Evolutionary conservation across 2,113 vertebrate genomes (phyloP).

Genomic region (Grammomys dolichurus): DNA sequence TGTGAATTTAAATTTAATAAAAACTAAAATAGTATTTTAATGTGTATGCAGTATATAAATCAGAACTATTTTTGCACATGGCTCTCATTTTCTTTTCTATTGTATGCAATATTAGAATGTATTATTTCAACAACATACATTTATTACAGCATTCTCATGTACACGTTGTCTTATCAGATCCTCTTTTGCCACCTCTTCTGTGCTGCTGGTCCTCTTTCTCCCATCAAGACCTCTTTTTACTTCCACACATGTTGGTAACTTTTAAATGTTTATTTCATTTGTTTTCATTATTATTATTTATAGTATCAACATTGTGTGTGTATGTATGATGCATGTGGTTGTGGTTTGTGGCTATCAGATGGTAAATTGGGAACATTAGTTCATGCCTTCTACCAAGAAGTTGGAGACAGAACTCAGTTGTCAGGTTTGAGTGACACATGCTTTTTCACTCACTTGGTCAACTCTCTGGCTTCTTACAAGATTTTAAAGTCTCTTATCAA

Average conservation of each 20-base stretch:
- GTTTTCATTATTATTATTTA: background rate
- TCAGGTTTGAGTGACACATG: background rate
- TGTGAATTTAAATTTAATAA: background rate
- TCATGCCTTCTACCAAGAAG: background rate
- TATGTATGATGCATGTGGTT: background rate
- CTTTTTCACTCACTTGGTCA: background rate
- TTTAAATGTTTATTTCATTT: background rate
- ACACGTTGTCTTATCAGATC: background rate
- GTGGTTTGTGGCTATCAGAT: background rate
- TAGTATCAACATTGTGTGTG: background rate
- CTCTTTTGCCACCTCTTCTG: background rate
- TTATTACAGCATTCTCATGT: background rate
- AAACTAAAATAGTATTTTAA: background rate
- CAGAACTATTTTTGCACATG: background rate
- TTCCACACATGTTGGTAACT: background rate
- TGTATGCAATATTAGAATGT: background rate
- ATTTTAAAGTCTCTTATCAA: background rate
- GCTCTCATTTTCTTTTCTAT: background rate
- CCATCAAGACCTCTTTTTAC: background rate
- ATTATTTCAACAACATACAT: background rate
- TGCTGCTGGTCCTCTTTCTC: background rate
- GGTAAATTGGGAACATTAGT: background rate
- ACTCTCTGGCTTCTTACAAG: background rate
- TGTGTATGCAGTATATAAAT: background rate
- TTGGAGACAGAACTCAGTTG: background rate